Evolutionary conservation across 2,113 vertebrate species (phyloP), one percentile per base, ranked within the genome.

Genomic region (Heterotis niloticus): DNA sequence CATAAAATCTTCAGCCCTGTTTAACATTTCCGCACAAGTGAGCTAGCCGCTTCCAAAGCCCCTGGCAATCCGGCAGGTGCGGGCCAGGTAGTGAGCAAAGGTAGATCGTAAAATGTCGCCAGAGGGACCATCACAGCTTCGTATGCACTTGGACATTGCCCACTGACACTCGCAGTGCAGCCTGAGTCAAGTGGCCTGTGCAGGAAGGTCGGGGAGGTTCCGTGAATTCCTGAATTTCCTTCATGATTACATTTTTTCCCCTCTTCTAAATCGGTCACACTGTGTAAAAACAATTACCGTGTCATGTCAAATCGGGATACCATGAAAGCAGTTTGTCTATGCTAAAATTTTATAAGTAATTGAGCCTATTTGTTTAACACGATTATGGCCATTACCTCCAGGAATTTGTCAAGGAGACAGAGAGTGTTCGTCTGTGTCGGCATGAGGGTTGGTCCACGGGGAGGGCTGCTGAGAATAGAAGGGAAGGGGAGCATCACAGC

Each of bases 341-440:
- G 59, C 56, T 14, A 52, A 73, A n/a, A 73, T 73, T 74, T 60
- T 28, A 23, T 28, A n/a, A 24, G 52, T 24, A 26, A 20, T 57
- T 23, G 54, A 24, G 23, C 26, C 66, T 34, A 73, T 78, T 23
- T 64, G 76, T 71, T 20, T 80, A 71, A 83, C 65, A 17, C 24
- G 28, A 80, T 82, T 78, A 78, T 62, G 52, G 74, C n/a, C 66
- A 66, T 52, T 62, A 74, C 78, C 79, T 81, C 64, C 74, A 65
- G 75, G 77, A 81, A 83, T 78, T 66, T 78, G 76, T 59, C 64
- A 57, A 64, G 76, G 62, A 73, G 68, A 77, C 77, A 64, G 59
- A 71, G 73, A n/a, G 54, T 74, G 18, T 29, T 59, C 54, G 70
- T 59, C 60, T 52, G 51, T 57, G 54, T 70, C 75, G 67, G 78